phyloP scores from a whole-genome alignment of 2,888 invertebrate species.

The Melinaea menophilus region DNA sequence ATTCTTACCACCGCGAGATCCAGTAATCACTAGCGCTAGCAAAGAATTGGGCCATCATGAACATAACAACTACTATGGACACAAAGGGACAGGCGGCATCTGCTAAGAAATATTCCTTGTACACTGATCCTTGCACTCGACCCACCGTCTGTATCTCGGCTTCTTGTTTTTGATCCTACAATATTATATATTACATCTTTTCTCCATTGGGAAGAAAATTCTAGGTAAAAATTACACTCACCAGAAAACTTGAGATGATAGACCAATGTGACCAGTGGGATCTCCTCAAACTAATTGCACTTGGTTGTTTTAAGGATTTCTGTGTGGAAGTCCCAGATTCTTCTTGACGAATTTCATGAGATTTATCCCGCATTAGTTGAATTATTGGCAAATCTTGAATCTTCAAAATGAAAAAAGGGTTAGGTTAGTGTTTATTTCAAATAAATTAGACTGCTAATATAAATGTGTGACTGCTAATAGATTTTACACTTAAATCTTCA shows the following conservation, averaged over 20 bases:
- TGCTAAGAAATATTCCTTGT: slow-evolving; percentile 62
- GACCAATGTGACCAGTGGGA: slow-evolving; percentile 52
- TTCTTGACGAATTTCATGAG: slow-evolving; percentile 56
- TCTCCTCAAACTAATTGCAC: slow-evolving; percentile 52
- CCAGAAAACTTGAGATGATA: slow-evolving; percentile 49
- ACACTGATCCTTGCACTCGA: slow-evolving; percentile 59
- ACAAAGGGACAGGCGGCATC: slow-evolving; percentile 53
- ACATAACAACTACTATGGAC: slow-evolving; percentile 51
- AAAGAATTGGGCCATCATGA: slow-evolving; percentile 78
- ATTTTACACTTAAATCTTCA: slow-evolving; percentile 56
- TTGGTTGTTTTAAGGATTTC: slow-evolving; percentile 40
- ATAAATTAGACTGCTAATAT: background rate
- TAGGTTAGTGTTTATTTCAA: background rate
- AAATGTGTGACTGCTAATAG: slow-evolving; percentile 9
- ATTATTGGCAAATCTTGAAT: slow-evolving; percentile 58
- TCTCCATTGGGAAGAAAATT: background rate
- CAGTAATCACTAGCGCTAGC: slow-evolving; percentile 70
- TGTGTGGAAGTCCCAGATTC: slow-evolving; percentile 35
- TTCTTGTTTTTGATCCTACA: slow-evolving; percentile 63
- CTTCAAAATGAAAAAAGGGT: slow-evolving; percentile 34
- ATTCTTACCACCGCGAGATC: slow-evolving; percentile 62
- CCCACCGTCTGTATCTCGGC: slow-evolving; percentile 59
- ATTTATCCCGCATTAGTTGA: slow-evolving; percentile 58
- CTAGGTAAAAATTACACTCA: slow-evolving; percentile 34
- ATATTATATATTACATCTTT: background rate